Percentiles rank a stretch among this genome's conserved stretches.
Evolutionary conservation across 2,888 invertebrate genomes (phyloP).

Genomic region (Apamea sordens): DNA sequence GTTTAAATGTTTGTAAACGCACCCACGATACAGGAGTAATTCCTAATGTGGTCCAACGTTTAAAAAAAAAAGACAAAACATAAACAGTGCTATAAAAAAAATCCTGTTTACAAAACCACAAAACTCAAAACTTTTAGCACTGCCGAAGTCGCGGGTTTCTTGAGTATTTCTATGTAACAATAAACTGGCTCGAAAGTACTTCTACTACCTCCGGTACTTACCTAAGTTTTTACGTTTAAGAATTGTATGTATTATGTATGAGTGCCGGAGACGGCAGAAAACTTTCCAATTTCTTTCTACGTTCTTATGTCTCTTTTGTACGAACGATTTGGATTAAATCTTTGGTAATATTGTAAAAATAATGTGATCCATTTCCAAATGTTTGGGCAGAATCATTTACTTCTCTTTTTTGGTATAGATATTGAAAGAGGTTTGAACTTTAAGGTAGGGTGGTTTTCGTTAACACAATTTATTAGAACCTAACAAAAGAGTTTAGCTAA

Average conservation of each 20-base stretch:
- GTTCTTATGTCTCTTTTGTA: slow-evolving; percentile 51
- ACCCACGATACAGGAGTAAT: no score
- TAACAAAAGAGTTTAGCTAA: background rate
- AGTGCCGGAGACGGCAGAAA: slow-evolving; percentile 56
- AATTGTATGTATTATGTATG: slow-evolving; percentile 67
- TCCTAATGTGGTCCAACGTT: no score
- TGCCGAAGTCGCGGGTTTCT: slow-evolving; percentile 3
- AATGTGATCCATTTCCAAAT: slow-evolving; percentile 50
- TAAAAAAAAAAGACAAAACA: no score
- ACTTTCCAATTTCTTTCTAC: slow-evolving; percentile 61
- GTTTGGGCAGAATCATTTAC: slow-evolving; percentile 38
- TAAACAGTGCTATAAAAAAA: no score
- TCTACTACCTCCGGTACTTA: slow-evolving; percentile 46
- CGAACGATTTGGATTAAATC: slow-evolving; percentile 65
- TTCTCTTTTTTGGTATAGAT: background rate
- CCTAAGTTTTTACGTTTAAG: slow-evolving; percentile 64
- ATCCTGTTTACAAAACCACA: background rate
- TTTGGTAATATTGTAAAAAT: slow-evolving; percentile 64
- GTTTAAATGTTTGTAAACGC: no score
- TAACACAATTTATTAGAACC: background rate
- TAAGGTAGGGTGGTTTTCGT: background rate
- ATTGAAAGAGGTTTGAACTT: background rate
- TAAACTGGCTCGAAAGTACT: slow-evolving; percentile 37
- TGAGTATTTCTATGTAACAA: slow-evolving; percentile 27
- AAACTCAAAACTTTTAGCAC: slow-evolving; percentile 3